phyloP scores from a whole-genome alignment of 2,888 invertebrate species.

The Ischnura elegans region DNA sequence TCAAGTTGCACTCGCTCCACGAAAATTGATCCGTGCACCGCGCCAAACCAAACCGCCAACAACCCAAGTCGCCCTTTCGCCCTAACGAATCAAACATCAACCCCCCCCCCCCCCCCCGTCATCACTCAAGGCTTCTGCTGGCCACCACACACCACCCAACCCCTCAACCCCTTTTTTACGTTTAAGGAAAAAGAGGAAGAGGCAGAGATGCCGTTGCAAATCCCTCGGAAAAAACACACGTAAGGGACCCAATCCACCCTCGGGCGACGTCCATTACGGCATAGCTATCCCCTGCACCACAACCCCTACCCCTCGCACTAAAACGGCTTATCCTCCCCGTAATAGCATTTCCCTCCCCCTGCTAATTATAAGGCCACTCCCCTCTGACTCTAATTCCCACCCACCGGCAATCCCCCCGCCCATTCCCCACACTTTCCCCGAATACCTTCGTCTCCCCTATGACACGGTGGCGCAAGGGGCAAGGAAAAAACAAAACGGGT shows the following conservation, averaged over 20 bases:
- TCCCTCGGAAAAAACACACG: neutral
- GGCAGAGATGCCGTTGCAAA: neutral
- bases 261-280: neutral
- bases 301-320: neutral
- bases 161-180: neutral
- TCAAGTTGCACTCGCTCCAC: too few relatives aligned
- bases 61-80: too few relatives aligned
- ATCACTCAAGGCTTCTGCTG: neutral
- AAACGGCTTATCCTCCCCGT: slow-evolving; percentile 8
- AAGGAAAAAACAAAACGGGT: neutral
- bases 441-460: too few relatives aligned
- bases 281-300: neutral
- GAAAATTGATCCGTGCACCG: neutral
- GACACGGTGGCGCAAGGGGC: too few relatives aligned
- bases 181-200: neutral
- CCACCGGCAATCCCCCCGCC: neutral
- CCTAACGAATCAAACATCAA: neutral
- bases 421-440: too few relatives aligned
- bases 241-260: neutral
- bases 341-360: neutral
- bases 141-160: too few relatives aligned
- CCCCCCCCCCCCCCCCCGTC: neutral
- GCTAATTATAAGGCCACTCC: neutral
- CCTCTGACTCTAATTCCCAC: neutral
- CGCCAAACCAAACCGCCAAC: too few relatives aligned